phyloP scores from a whole-genome alignment of 1,140 invertebrate species.

The Bradynema listronoti region DNA sequence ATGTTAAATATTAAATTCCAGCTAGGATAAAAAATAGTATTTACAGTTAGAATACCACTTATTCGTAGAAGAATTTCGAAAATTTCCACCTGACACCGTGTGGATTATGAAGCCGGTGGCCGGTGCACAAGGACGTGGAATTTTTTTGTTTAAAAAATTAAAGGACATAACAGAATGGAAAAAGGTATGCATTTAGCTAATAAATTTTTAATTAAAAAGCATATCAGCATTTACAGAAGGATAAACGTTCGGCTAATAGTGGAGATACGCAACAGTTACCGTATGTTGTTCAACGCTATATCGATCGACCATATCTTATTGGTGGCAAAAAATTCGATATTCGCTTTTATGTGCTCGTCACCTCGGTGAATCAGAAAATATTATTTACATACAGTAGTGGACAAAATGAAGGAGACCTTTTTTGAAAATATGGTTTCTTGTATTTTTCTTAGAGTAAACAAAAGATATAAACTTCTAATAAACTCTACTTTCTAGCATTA shows the following conservation, averaged over 20 bases:
- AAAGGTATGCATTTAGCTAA: constrained; percentile 53
- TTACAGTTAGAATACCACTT: constrained; percentile 61
- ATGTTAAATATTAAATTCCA: constrained; percentile 11
- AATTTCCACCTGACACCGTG: constrained; percentile 59
- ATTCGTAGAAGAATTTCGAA: constrained; percentile 63
- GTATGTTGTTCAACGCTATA: constrained; percentile 49
- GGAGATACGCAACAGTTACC: constrained; percentile 42
- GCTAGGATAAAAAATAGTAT: background rate
- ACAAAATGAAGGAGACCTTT: too few relatives aligned
- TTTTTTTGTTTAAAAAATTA: constrained; percentile 61
- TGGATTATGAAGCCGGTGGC: constrained; percentile 64
- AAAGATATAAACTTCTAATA: too few relatives aligned
- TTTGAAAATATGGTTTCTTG: too few relatives aligned
- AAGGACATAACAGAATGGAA: constrained; percentile 64
- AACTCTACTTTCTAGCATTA: too few relatives aligned
- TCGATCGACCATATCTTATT: constrained; percentile 61
- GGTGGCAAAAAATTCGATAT: constrained; percentile 63
- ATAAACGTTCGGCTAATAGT: constrained; percentile 4
- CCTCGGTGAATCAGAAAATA: constrained; percentile 59
- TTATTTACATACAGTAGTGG: too few relatives aligned
- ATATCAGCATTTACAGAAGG: constrained; percentile 18
- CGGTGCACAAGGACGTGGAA: constrained; percentile 61
- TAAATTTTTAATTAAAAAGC: constrained; percentile 8
- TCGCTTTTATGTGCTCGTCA: constrained; percentile 61
- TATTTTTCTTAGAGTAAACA: too few relatives aligned